Evolutionary conservation across 2,797 vertebrate genomes (phyloP), one percentile per base, ranked within the genome.

Genomic region (Dipus sagitta): DNA sequence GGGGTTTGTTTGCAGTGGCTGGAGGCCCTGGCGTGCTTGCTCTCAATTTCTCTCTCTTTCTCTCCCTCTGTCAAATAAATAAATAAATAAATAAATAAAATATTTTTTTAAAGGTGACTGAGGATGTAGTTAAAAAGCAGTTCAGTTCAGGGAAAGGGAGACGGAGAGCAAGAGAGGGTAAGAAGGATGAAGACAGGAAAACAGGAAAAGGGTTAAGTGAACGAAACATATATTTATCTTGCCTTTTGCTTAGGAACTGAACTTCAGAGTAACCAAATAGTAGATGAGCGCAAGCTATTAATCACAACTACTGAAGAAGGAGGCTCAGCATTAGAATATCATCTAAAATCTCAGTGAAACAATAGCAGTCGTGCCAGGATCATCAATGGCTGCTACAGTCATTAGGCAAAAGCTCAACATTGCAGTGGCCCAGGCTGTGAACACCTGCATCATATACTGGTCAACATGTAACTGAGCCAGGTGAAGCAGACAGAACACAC

Each of bases 231-330:
- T 23, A 60, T 72, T 90, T 92, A 70, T 54, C 38, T 38, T 85
- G 38, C 21, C 65, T 93, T 88, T 91, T 38, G 20, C 78, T 94
- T 80, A 82, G 52, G 47, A 84, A 34, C 20, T 58, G 4, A 47
- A 52, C 30, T 92, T 90, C 28, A 84, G 47, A 75, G 11, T 92
- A 71, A 88, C 13, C 34, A 90, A 82, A 83, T 1, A 68, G 20
- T 84, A 81, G 65, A 92, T 34, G 23, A 82, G 12, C n/a, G 71
- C 7, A 86, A 94, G 20, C 3, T 92, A 70, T 92, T 95, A 75
- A 85, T 78, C 78, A 68, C 15, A 92, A 23, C 17, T 93, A 90
- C 71, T 70, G 58, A 94, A 74, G 42, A 71, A 64, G 30, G 26
- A 86, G 15, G 67, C 62, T 67, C 42, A 89, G 60, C 93, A 92